Percentiles rank a stretch among this genome's conserved stretches.
phyloP scores from a whole-genome alignment of 2,888 invertebrate species.

The Lasioglossum pauxillum region DNA sequence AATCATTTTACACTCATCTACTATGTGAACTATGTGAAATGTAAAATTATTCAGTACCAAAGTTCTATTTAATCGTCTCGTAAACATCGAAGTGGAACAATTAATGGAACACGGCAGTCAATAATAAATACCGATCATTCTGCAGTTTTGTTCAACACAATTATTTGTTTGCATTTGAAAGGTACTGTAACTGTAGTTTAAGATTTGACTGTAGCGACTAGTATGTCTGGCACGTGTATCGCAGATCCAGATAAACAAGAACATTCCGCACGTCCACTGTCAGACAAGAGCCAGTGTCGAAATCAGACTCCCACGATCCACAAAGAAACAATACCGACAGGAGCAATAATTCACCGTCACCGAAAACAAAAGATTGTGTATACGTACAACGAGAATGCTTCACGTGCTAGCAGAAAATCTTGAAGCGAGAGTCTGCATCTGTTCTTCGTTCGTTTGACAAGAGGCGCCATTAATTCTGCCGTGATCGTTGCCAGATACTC shows the following conservation, averaged over 20 bases:
- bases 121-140: neutral
- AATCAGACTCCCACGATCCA: neutral
- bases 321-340: neutral
- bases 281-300: neutral
- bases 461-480: slow-evolving; percentile 33
- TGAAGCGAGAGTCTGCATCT: neutral
- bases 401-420: slow-evolving; percentile 4
- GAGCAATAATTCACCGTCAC: neutral
- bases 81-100: neutral
- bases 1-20: neutral
- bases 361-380: neutral
- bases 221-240: neutral
- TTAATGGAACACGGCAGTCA: neutral
- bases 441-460: slow-evolving; percentile 17
- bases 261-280: neutral
- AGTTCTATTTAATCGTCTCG: too few relatives aligned
- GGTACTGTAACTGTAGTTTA: neutral
- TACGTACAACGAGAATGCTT: neutral
- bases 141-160: neutral
- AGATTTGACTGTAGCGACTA: neutral
- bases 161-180: neutral
- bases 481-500: slow-evolving; percentile 19
- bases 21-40: too few relatives aligned
- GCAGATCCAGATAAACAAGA: neutral
- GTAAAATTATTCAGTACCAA: neutral